These are phyloP conservation scores for Battus philenor DNA, from an alignment of 1,140 invertebrate genomes.

Conservation along the genomic window DNA sequence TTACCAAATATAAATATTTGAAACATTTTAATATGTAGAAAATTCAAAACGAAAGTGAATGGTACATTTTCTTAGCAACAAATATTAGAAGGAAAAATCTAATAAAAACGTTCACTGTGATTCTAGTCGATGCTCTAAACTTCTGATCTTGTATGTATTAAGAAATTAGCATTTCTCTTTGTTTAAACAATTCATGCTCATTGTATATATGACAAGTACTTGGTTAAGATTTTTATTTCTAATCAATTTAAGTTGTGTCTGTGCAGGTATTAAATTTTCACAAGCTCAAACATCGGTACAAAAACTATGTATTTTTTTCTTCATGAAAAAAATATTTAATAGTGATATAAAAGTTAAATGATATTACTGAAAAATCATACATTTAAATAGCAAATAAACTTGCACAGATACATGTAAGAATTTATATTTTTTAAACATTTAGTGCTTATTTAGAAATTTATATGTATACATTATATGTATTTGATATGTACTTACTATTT, in stretches of 20 bases:
- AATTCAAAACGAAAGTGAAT: too few relatives aligned
- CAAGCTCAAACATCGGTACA: too few relatives aligned
- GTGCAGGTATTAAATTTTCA: too few relatives aligned
- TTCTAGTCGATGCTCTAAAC: constrained; percentile 50
- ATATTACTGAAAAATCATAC: too few relatives aligned
- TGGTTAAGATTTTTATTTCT: constrained; percentile 20
- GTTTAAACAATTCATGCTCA: constrained; percentile 48
- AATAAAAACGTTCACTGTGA: constrained; percentile 46
- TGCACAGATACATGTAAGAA: constrained; percentile 15
- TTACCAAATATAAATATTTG: too few relatives aligned
- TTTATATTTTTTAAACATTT: constrained; percentile 23
- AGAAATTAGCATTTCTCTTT: constrained; percentile 53
- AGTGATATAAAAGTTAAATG: too few relatives aligned
- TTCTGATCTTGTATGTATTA: constrained; percentile 36
- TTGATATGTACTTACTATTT: constrained; percentile 52
- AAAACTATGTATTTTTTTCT: too few relatives aligned
- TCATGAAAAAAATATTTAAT: too few relatives aligned
- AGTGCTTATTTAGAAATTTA: constrained; percentile 51
- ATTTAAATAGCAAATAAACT: too few relatives aligned
- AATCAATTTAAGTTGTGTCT: constrained; percentile 16
- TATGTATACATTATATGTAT: constrained; percentile 42
- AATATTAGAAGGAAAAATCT: too few relatives aligned
- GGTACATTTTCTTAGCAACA: too few relatives aligned
- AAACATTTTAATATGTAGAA: too few relatives aligned
- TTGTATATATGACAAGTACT: constrained; percentile 31